Evolutionary conservation across 2,797 vertebrate species (phyloP).

Genomic region (Aulostomus chinensis): DNA sequence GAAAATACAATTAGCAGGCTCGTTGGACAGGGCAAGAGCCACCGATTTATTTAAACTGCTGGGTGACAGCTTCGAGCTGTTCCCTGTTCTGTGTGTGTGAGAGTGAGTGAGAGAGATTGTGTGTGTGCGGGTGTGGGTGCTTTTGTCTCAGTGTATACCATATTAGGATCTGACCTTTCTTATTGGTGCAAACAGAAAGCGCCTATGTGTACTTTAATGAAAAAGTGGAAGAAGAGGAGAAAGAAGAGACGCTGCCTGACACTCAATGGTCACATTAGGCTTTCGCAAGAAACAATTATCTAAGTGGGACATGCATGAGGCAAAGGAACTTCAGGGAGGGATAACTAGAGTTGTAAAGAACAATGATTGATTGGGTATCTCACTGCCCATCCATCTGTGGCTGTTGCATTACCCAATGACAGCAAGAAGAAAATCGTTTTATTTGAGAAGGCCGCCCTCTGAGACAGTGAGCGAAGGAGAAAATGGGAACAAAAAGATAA

Average conservation of each 20-base stretch:
- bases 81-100: constrained; percentile 21
- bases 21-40: constrained; percentile 75
- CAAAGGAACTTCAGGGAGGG: constrained; percentile 39
- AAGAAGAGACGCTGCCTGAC: constrained; percentile 27
- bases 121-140: constrained; percentile 2
- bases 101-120: constrained; percentile 12
- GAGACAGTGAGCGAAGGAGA: too few species aligned
- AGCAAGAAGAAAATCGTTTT: constrained; percentile 24
- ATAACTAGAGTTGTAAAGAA: constrained; percentile 52
- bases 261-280: constrained; percentile 58
- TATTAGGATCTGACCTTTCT: constrained; percentile 63
- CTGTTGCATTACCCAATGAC: constrained; percentile 67
- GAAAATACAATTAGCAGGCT: constrained; percentile 84
- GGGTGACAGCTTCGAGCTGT: constrained; percentile 69
- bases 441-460: too few species aligned
- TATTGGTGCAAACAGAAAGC: constrained; percentile 50
- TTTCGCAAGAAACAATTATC: constrained; percentile 75
- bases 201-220: constrained; percentile 44
- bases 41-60: constrained; percentile 79
- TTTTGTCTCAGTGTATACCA: constrained; percentile 14
- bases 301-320: constrained; percentile 33
- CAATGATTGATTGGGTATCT: constrained; percentile 67
- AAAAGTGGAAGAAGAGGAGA: constrained; percentile 52
- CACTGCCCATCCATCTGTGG: constrained; percentile 55
- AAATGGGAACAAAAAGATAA: too few species aligned